Evolutionary conservation across 2,113 vertebrate genomes (phyloP), one percentile per base, ranked within the genome.

Genomic region (Lamprologus sp.): DNA sequence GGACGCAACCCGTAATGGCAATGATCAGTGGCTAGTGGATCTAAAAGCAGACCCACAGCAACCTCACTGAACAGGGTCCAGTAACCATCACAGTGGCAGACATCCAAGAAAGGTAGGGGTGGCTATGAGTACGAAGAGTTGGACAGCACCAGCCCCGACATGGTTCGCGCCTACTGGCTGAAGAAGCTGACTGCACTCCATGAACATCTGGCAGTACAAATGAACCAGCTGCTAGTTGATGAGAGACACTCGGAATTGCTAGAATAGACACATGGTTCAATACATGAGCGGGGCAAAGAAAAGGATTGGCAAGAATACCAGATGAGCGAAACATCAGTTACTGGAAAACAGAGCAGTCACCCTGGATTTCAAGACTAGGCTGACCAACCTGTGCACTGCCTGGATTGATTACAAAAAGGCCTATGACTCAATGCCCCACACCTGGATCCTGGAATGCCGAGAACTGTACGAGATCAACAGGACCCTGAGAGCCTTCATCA

Each of bases 171-270:
- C 49, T 51, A 51, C 49, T 51, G 49, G 49, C 17, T 51, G 49
- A 51, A 51, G 19, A 53, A 53, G 5, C 2, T 21, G 51, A 53
- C 9, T 53, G 19, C 19, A 53, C 19, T 53, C 51, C 19, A 53
- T 0, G 9, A 53, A 0, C 51, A 2, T 11, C 51, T 21, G 51
- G 3, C 19, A 2, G 9, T 0, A 2, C 51, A 53, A 53, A 53
- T 53, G 51, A 53, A 21, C 19, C 19, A 53, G 51, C 19, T 53
- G 9, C 51, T 21, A 53, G 19, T 53, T 21, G 19, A 53, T 10
- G 9, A 10, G 49, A 53, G 49, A 53, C 49, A 53, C 49, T 19
- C 1, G 0, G 51, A 53, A 53, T 10, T 10, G 49, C 51, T 53
- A 53, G 51, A 53, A 53, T 2, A 53, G 5, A n/a, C 19, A 53